Evolutionary conservation across 2,797 vertebrate species (phyloP).

Genomic region (Malurus leucopterus): DNA sequence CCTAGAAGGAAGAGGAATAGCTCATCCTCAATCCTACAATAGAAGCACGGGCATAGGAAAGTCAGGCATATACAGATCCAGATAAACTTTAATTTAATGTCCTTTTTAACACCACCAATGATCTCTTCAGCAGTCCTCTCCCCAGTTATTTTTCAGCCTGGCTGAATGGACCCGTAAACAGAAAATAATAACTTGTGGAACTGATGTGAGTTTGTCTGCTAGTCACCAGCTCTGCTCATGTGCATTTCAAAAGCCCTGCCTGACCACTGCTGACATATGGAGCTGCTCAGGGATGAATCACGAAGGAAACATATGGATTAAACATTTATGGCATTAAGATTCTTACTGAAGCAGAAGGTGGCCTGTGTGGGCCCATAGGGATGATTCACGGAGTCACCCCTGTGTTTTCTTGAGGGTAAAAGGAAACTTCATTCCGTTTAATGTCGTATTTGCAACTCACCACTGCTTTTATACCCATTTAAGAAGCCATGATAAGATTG

Average conservation of each 20-base stretch:
- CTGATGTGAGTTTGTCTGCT: background rate
- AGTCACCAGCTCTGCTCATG: background rate
- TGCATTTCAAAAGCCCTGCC: background rate
- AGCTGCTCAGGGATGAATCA: constrained; percentile 34
- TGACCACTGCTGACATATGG: background rate
- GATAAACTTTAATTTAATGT: background rate
- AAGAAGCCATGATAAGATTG: background rate
- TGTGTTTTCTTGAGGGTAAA: background rate
- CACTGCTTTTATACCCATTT: background rate
- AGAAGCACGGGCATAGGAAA: background rate
- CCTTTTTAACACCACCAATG: background rate
- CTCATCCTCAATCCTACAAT: background rate
- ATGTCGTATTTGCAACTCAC: background rate
- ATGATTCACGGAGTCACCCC: constrained; percentile 28
- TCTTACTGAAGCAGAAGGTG: constrained; percentile 28
- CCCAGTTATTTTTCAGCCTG: background rate
- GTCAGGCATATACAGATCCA: fast-evolving
- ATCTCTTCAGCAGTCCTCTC: background rate
- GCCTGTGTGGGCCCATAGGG: background rate
- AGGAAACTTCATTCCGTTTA: background rate
- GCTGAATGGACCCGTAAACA: background rate
- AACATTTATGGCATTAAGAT: constrained; percentile 15
- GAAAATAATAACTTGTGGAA: background rate
- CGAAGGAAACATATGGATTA: constrained; percentile 25
- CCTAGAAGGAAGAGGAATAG: background rate